phyloP scores from a whole-genome alignment of 2,797 vertebrate genomes.

The Megaceryle alcyon region DNA sequence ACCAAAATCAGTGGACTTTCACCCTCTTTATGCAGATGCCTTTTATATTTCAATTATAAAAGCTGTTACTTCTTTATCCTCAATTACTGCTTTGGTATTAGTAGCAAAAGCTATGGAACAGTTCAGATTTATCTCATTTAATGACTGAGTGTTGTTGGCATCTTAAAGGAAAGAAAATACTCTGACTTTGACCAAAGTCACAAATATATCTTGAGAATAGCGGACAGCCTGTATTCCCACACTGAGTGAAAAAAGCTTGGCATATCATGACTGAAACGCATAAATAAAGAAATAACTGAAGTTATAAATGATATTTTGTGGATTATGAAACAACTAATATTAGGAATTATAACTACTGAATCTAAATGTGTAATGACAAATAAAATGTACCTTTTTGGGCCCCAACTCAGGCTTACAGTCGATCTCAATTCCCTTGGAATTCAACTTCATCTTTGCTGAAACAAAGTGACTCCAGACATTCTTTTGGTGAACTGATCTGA shows the following conservation, averaged over 20 bases:
- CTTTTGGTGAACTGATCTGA: neutral
- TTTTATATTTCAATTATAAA: conserved; percentile 39
- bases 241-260: conserved; percentile 13
- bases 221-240: conserved; percentile 15
- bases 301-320: neutral
- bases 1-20: neutral
- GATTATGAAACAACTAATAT: conserved; percentile 15
- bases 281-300: neutral
- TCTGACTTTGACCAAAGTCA: conserved; percentile 33
- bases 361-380: conserved; percentile 1
- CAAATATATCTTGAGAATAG: conserved; percentile 34
- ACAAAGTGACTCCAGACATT: neutral
- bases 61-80: neutral
- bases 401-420: fast-evolving
- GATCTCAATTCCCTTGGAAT: neutral
- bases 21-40: neutral
- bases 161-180: conserved; percentile 33
- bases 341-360: neutral
- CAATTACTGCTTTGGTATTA: conserved; percentile 27
- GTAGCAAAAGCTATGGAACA: neutral
- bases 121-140: conserved; percentile 41
- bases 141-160: neutral
- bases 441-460: neutral
- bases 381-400: neutral
- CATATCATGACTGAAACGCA: neutral